Percentiles rank a stretch among this genome's conserved stretches.
Evolutionary conservation across 2,797 vertebrate species (phyloP).

Genomic region (Labeo calbasu): DNA sequence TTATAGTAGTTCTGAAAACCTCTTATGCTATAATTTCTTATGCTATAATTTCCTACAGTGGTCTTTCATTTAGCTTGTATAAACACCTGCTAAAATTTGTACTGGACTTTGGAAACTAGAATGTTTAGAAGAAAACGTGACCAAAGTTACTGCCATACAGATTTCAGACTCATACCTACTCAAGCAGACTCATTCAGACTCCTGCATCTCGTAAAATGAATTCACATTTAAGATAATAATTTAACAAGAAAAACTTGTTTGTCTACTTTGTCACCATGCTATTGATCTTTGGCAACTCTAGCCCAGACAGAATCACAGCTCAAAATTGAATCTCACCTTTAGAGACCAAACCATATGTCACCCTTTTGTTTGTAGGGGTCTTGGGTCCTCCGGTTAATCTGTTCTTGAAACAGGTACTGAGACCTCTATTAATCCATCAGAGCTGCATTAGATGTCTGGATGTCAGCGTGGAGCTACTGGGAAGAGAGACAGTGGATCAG

Average conservation of each 20-base stretch:
- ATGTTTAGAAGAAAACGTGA: not conserved
- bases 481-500: conserved; percentile 26
- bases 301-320: conserved; percentile 21
- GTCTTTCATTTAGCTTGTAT: conserved; percentile 4
- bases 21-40: conserved; percentile 43
- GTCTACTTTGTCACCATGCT: conserved; percentile 2
- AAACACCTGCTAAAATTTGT: conserved; percentile 14
- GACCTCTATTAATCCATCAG: conserved; percentile 42
- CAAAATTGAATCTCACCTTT: conserved; percentile 28
- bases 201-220: not conserved
- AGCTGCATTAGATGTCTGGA: conserved; percentile 38
- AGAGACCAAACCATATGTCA: conserved; percentile 23
- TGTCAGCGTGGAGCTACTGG: conserved; percentile 24
- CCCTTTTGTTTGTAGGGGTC: conserved; percentile 32
- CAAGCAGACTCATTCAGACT: not conserved
- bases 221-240: not conserved
- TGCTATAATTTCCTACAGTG: conserved; percentile 21
- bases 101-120: not conserved
- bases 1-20: not conserved
- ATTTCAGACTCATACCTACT: not conserved
- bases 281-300: not conserved
- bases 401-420: conserved; percentile 34
- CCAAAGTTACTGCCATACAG: not conserved
- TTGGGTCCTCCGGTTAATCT: conserved; percentile 19
- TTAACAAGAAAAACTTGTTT: conserved; percentile 34